Conservation (phyloP, 2,797 vertebrate genomes). For the Clarias fuscus region DNA sequence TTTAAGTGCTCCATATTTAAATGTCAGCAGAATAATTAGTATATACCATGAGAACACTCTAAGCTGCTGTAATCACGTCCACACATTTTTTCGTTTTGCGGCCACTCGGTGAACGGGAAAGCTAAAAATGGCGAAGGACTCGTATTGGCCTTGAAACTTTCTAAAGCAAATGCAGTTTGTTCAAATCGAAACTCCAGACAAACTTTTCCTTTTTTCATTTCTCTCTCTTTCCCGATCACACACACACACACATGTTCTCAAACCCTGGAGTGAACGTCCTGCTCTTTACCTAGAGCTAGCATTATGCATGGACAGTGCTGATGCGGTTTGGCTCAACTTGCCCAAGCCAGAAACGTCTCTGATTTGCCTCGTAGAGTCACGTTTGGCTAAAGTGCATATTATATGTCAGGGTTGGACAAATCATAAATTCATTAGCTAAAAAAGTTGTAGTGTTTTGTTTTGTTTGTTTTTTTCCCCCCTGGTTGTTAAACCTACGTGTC, state of each 20-base stretch:
- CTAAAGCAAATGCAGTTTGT: constrained; percentile 42
- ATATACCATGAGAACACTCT: constrained; percentile 35
- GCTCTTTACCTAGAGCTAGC: constrained; percentile 40
- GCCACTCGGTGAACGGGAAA: constrained; percentile 41
- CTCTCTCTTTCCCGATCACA: not conserved
- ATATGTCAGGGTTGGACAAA: not conserved
- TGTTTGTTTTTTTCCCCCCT: not conserved
- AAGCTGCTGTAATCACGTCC: constrained; percentile 41
- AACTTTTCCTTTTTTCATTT: constrained; percentile 16
- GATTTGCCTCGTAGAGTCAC: constrained; percentile 17
- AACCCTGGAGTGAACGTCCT: constrained; percentile 40
- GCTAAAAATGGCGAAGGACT: constrained; percentile 14
- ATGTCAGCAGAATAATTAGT: constrained; percentile 51
- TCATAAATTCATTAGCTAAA: constrained; percentile 30
- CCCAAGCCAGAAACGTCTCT: not conserved
- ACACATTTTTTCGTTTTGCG: constrained; percentile 44
- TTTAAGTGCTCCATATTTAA: constrained; percentile 45
- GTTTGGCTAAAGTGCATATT: not conserved
- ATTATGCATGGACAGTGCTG: constrained; percentile 60
- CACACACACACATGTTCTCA: constrained; percentile 42
- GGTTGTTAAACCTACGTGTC: not conserved
- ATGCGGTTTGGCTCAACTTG: constrained; percentile 53
- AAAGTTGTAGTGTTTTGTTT: not conserved
- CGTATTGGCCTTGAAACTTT: constrained; percentile 34
- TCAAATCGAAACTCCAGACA: constrained; percentile 38